Evolutionary conservation across 2,113 vertebrate genomes (phyloP).

Genomic region (Microtus oregoni): DNA sequence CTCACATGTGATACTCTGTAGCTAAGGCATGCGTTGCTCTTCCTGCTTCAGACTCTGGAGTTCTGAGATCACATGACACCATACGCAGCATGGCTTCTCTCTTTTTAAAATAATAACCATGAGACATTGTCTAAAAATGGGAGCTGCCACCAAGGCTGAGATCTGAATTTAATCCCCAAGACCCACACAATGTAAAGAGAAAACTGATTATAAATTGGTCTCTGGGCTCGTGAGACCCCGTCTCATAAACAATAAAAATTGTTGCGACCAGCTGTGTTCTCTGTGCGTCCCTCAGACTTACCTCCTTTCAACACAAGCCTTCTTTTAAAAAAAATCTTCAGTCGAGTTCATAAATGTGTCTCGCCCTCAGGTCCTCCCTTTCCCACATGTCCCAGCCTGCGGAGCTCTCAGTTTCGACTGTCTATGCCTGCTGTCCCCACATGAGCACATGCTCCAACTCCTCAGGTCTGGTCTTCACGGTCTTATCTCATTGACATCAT

Average conservation of each 20-base stretch:
- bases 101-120: conserved; percentile 8
- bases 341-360: background rate
- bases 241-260: background rate
- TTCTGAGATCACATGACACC: background rate
- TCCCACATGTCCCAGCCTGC: no score
- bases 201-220: background rate
- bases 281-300: background rate
- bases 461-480: background rate
- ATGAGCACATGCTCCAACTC: background rate
- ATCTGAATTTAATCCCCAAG: background rate
- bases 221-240: no score
- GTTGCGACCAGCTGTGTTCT: background rate
- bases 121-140: background rate
- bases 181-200: background rate
- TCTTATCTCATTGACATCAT: background rate
- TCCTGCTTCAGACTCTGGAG: background rate
- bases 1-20: no score
- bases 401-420: background rate
- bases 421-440: background rate
- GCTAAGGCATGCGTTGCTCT: no score
- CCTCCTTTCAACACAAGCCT: background rate
- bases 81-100: background rate
- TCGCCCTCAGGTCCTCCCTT: background rate
- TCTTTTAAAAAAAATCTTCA: background rate
- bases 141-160: background rate